Evolutionary conservation across 2,113 vertebrate genomes (phyloP).

Genomic region (Odocoileus virginianus): DNA sequence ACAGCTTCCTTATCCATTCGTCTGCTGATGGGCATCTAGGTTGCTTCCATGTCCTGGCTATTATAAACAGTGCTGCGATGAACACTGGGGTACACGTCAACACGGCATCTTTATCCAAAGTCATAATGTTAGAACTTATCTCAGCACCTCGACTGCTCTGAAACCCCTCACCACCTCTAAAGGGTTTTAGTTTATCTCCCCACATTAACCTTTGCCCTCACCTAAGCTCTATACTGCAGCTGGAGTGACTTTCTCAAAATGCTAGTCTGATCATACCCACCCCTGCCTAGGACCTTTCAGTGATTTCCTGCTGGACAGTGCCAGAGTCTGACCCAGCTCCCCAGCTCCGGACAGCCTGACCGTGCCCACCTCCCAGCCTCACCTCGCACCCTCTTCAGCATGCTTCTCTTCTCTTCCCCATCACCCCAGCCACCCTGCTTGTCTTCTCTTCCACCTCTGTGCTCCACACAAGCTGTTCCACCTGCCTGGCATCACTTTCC

Average conservation of each 20-base stretch:
- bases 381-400: not conserved
- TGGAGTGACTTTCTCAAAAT: not conserved
- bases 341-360: accelerated
- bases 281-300: not conserved
- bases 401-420: not conserved
- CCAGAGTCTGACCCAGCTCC: not conserved
- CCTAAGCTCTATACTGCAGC: not conserved
- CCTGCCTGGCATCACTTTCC: not conserved
- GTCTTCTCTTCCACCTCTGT: not conserved
- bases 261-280: not conserved
- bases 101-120: not conserved
- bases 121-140: not conserved
- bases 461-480: not conserved
- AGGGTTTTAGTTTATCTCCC: not conserved
- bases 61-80: no score
- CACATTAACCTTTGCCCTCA: not conserved
- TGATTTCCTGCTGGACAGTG: not conserved
- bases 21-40: no score
- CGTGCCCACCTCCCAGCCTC: not conserved
- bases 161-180: not conserved
- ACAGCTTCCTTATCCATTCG: no score
- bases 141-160: not conserved
- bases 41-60: no score
- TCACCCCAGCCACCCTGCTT: no score
- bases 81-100: not conserved